Conservation (phyloP, 2,113 vertebrate genomes). For the Crypturellus undulatus region DNA sequence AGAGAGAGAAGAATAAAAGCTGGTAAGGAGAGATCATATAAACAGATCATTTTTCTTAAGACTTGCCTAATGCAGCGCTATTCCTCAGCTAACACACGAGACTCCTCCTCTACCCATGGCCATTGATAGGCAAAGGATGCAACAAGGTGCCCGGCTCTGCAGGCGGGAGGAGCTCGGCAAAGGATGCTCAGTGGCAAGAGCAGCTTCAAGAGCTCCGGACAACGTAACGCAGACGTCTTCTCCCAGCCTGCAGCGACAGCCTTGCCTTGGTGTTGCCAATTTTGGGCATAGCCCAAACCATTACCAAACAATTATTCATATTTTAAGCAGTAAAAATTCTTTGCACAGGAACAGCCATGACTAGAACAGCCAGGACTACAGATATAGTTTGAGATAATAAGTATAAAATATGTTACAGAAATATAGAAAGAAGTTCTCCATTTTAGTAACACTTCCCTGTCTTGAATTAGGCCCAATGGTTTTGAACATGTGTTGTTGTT, state of each 20-base stretch:
- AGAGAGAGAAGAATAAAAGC: neutral
- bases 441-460: neutral
- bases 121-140: rapidly evolving
- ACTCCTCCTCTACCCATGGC: neutral
- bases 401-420: neutral
- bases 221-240: neutral
- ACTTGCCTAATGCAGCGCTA: neutral
- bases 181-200: neutral
- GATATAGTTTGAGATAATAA: neutral
- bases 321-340: neutral
- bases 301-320: neutral
- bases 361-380: neutral
- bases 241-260: neutral
- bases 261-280: neutral
- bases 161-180: neutral
- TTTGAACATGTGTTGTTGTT: constrained; percentile 7
- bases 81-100: neutral
- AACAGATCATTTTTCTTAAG: neutral
- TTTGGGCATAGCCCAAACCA: neutral
- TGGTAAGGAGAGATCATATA: neutral
- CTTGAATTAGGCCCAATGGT: constrained; percentile 22
- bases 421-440: neutral
- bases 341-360: neutral
- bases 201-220: neutral
- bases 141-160: neutral